Evolutionary conservation across 2,113 vertebrate genomes (phyloP).

Genomic region (Propithecus coquereli): DNA sequence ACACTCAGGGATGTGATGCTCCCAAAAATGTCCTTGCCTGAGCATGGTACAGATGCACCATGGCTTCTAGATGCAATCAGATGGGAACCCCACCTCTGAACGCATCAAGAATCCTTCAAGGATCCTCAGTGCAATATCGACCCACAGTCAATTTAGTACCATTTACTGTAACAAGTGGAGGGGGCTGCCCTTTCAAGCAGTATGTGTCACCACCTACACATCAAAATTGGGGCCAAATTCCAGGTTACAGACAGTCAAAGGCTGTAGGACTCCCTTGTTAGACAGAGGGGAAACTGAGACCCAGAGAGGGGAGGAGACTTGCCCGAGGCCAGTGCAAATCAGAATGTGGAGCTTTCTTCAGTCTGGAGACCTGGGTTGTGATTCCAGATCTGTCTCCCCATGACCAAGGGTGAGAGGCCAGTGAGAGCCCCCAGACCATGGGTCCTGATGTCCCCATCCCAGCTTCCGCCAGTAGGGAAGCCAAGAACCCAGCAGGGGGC

Average conservation of each 20-base stretch:
- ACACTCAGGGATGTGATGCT: not conserved
- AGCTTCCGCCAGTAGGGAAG: not conserved
- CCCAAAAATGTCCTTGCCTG: not conserved
- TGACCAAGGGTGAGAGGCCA: not conserved
- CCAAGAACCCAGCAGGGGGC: not conserved
- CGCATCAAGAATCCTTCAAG: not conserved
- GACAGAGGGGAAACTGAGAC: not conserved
- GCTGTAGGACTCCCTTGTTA: not conserved
- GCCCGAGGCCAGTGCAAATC: not conserved
- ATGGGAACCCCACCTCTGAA: not conserved
- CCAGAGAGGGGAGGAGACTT: not conserved
- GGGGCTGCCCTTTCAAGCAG: not conserved
- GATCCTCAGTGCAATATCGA: not conserved
- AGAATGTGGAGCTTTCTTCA: not conserved
- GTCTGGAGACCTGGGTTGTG: not conserved
- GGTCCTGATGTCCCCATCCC: not conserved
- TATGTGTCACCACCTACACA: not conserved
- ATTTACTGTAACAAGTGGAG: not conserved
- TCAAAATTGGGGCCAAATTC: not conserved
- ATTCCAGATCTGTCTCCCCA: not conserved
- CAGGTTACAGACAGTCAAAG: not conserved
- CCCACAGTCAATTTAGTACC: not conserved
- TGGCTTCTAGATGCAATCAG: not conserved
- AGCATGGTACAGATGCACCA: not conserved
- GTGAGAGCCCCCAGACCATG: not conserved